Percentiles rank a stretch among this genome's conserved stretches.
These are phyloP conservation scores for Gerris buenoi DNA, from an alignment of 1,140 invertebrate genomes.

Conservation along the genomic window DNA sequence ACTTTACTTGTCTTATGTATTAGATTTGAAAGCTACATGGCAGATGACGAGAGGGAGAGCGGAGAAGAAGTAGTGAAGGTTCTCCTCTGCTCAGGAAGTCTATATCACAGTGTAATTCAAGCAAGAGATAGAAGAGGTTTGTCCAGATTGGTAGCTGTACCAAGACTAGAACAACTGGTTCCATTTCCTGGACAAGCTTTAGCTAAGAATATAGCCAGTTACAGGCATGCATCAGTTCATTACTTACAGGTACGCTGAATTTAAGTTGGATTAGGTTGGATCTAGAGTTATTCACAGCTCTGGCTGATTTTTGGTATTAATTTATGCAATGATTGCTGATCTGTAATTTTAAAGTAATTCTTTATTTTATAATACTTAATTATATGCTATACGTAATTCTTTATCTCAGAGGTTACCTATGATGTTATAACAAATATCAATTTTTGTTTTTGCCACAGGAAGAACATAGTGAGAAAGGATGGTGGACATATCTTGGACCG, in stretches of 20 bases:
- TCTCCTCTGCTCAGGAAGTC: conserved; percentile 65
- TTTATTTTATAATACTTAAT: too few relatives aligned
- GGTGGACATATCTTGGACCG: neutral
- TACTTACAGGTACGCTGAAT: neutral
- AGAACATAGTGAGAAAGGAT: neutral
- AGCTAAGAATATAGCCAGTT: neutral
- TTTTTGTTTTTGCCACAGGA: neutral
- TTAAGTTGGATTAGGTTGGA: too few relatives aligned
- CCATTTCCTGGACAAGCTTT: conserved; percentile 54
- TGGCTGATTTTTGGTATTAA: too few relatives aligned
- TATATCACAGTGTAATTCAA: conserved; percentile 66
- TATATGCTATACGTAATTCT: too few relatives aligned
- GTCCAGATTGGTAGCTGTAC: conserved; percentile 54
- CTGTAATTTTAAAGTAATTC: too few relatives aligned
- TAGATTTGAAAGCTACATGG: conserved; percentile 64
- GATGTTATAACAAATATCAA: too few relatives aligned
- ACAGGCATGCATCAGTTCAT: conserved; percentile 1
- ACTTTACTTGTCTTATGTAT: neutral
- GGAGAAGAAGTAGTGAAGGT: conserved; percentile 46
- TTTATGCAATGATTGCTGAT: too few relatives aligned
- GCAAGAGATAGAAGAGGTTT: conserved; percentile 47
- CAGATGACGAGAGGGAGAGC: conserved; percentile 51
- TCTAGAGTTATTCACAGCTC: too few relatives aligned
- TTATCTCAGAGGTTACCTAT: neutral
- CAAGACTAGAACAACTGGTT: conserved; percentile 63